Base-by-base conservation (phyloP, 1,140 invertebrate genomes). In the Hetaerina americana region DNA sequence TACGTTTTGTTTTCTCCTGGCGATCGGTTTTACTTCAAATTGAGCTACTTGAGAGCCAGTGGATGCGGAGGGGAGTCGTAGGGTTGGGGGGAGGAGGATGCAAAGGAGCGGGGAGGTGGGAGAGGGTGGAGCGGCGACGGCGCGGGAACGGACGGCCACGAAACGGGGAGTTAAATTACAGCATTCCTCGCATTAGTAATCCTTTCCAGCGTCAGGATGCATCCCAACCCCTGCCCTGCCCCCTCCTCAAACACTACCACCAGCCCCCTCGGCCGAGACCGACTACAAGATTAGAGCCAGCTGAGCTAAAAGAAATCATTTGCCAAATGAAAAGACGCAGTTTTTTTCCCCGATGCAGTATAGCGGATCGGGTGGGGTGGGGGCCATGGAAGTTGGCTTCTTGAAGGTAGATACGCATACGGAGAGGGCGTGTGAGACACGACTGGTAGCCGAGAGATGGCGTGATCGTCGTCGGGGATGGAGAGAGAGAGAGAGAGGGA, bases 161-260 rank as follows among this genome's bases (percentile, higher is more conserved):
- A n/a, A n/a, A n/a, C n/a, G n/a, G n/a, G n/a, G n/a, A n/a, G 40
- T 57, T 57, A 57, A 57, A 57, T 57, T 57, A 57, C 40, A n/a
- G 40, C 40, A 57, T 57, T 57, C 40, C 40, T 57, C 22, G 22
- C 40, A 57, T 57, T 57, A 57, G 40, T 57, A 57, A 57, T 57
- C 40, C 40, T 57, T 57, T 57, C 10, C 40, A n/a, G n/a, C n/a
- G 40, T 57, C 10, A 12, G 40, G 40, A 57, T n/a, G 22, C 40
- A 12, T 57, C 40, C n/a, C n/a, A n/a, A n/a, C n/a, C n/a, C n/a
- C n/a, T n/a, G n/a, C n/a, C n/a, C n/a, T n/a, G n/a, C n/a, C n/a
- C n/a, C n/a, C n/a, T n/a, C n/a, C n/a, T n/a, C n/a, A n/a, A n/a
- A n/a, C n/a, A n/a, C n/a, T n/a, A n/a, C n/a, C n/a, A n/a, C n/a